These are phyloP conservation scores for Mythimna pallens DNA, from an alignment of 2,888 invertebrate species.

Conservation along the genomic window DNA sequence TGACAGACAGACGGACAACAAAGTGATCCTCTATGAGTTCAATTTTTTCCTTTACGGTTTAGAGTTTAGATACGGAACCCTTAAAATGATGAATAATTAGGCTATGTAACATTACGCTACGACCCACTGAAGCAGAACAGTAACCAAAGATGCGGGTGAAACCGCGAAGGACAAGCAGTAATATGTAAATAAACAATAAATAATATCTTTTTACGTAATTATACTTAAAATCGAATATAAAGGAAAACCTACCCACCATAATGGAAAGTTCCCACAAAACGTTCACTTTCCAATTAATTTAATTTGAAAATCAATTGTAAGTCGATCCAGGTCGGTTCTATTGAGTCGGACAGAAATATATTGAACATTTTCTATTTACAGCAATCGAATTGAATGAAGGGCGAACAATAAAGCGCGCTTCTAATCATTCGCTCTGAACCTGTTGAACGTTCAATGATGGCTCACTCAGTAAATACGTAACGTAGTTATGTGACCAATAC, in stretches of 20 bases:
- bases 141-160: too few species aligned
- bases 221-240: slow-evolving; percentile 6
- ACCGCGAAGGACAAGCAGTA: too few species aligned
- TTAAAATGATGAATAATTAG: too few species aligned
- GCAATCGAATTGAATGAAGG: slow-evolving; percentile 8
- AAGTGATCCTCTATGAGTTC: too few species aligned
- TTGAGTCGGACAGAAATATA: slow-evolving; percentile 24
- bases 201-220: slow-evolving; percentile 1
- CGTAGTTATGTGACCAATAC: background rate
- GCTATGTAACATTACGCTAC: too few species aligned
- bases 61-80: too few species aligned
- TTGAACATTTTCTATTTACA: slow-evolving; percentile 16
- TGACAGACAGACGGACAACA: too few species aligned
- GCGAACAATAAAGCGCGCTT: slow-evolving; percentile 36
- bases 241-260: background rate
- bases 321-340: background rate
- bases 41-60: too few species aligned
- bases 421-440: slow-evolving; percentile 10
- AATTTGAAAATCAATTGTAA: slow-evolving; percentile 48
- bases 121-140: too few species aligned
- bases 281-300: slow-evolving; percentile 44
- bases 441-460: slow-evolving; percentile 19
- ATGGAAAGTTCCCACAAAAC: slow-evolving; percentile 12
- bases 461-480: slow-evolving; percentile 18
- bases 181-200: background rate